Percentiles rank a stretch among this genome's conserved stretches.
Evolutionary conservation across 1,140 invertebrate genomes (phyloP).

Genomic region (Tetramorium alpestre): DNA sequence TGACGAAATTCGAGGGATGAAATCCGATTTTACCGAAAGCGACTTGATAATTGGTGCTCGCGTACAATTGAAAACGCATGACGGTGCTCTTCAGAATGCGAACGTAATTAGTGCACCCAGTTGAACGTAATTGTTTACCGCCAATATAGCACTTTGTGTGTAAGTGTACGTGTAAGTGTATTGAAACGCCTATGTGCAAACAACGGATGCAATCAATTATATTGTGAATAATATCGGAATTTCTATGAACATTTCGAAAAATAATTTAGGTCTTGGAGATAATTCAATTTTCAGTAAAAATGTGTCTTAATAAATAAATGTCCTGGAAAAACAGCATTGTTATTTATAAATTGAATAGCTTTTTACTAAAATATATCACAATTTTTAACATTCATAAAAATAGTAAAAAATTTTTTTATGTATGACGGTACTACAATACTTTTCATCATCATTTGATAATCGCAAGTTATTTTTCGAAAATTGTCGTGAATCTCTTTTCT

Average conservation of each 20-base stretch:
- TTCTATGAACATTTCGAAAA: background rate
- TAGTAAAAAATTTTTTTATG: no score
- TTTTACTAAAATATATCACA: background rate
- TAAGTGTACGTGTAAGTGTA: background rate
- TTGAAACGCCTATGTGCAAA: background rate
- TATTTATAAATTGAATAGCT: background rate
- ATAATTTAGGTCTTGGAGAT: background rate
- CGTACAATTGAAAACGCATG: constrained; percentile 44
- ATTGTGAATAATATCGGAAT: background rate
- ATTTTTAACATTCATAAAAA: no score
- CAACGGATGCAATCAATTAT: background rate
- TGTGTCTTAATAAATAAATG: background rate
- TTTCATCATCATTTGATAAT: background rate
- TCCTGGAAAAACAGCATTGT: background rate
- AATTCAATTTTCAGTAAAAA: background rate
- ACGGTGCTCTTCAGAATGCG: constrained; percentile 34
- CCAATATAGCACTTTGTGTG: background rate
- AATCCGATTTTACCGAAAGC: constrained; percentile 16
- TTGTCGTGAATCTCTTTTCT: background rate
- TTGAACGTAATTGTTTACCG: constrained; percentile 54
- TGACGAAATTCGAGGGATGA: background rate
- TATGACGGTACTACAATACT: background rate
- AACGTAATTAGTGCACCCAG: constrained; percentile 52
- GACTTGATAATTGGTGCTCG: constrained; percentile 39
- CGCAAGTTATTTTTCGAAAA: background rate